Evolutionary conservation across 2,113 vertebrate genomes (phyloP), one percentile per base, ranked within the genome.

Genomic region (Nesoenas mayeri): DNA sequence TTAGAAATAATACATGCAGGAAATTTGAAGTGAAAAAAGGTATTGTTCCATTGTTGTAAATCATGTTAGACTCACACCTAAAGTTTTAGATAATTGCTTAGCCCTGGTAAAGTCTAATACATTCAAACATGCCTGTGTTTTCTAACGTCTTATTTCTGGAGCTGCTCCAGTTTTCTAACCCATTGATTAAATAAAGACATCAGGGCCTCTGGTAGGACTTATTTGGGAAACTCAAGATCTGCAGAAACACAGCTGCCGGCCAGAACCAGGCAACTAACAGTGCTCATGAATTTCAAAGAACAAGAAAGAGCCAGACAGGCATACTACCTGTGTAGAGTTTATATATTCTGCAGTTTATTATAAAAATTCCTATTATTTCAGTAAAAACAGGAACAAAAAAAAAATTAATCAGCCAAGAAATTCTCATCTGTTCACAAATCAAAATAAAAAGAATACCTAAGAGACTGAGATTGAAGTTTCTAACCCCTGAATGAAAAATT

Each of bases 111-210:
- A 69, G 31, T 21, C 51, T 12, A 64, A 18, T 48, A 26, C 15
- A 74, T 60, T 85, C 31, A 71, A 83, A 85, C 14, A 80, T 2
- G 4, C 7, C 21, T 8, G 3, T 47, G 62, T 66, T 83, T 93
- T 91, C 85, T 90, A 56, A 83, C 67, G 40, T 60, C 67, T 95
- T 86, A 56, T 64, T 95, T 95, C 85, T 93, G 83, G 79, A 86
- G 36, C 5, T 53, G 62, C 57, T 75, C 38, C 75, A 85, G 71
- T 86, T 80, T 88, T 94, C 61, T 65, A 83, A 93, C 60, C 34
- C 60, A 67, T 17, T 94, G 91, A 90, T 85, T 88, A 90, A 93
- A 94, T 82, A 85, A 88, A 95, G 66, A 93, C 64, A 86, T 91
- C 75, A 78, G 42, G 67, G 71, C 19, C 42, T 70, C 79, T 61